Conservation (phyloP, 2,797 vertebrate species). For the Etheostoma perlongum region DNA sequence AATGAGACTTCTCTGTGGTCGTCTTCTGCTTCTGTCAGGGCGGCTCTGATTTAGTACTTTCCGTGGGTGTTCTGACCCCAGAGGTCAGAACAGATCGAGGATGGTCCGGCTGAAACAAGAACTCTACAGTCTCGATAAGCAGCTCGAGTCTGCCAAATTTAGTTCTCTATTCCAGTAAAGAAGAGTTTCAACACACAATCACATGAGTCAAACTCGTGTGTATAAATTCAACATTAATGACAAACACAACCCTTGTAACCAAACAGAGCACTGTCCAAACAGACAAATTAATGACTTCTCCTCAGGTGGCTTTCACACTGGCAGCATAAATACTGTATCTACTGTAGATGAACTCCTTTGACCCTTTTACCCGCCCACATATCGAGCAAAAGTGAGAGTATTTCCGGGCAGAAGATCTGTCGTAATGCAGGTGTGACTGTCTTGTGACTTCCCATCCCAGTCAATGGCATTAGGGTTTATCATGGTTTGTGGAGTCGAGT, state of each 20-base stretch:
- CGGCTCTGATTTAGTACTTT: slow-evolving; percentile 60
- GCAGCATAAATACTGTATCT: slow-evolving; percentile 35
- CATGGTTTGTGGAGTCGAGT: slow-evolving; percentile 9
- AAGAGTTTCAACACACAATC: slow-evolving; percentile 21
- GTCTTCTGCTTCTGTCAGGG: slow-evolving; percentile 33
- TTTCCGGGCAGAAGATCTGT: neutral
- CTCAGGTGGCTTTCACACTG: slow-evolving; percentile 37
- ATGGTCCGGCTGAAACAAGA: slow-evolving; percentile 59
- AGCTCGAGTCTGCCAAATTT: neutral
- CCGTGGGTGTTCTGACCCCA: slow-evolving; percentile 67
- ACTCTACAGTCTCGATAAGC: slow-evolving; percentile 44
- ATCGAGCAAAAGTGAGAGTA: slow-evolving; percentile 27
- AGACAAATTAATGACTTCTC: neutral
- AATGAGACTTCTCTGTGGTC: slow-evolving; percentile 35
- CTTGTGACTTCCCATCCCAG: slow-evolving; percentile 45
- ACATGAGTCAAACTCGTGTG: slow-evolving; percentile 32
- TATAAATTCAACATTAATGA: slow-evolving; percentile 12
- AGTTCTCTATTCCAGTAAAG: slow-evolving; percentile 10
- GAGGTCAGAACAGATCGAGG: slow-evolving; percentile 47
- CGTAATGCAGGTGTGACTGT: slow-evolving; percentile 35
- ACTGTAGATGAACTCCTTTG: neutral
- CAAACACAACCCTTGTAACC: slow-evolving; percentile 45
- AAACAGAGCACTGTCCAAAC: slow-evolving; percentile 48
- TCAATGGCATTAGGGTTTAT: slow-evolving; percentile 36
- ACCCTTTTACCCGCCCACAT: neutral